Base-by-base conservation (phyloP, 2,888 invertebrate genomes). In the Callyntrura guangdongensis region DNA sequence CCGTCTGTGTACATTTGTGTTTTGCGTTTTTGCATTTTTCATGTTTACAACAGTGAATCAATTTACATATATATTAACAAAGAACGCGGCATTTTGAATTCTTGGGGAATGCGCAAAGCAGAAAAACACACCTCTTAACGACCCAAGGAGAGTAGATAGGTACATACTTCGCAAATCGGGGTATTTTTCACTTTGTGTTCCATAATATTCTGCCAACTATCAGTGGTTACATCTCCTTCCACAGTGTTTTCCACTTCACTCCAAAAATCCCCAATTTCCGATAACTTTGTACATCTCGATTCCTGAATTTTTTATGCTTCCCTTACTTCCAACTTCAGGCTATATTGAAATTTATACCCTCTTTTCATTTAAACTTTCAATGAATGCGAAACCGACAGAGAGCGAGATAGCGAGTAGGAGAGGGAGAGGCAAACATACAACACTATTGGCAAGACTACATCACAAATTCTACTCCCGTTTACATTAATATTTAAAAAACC, bases 401-500 rank as follows among this genome's bases (percentile, higher is more conserved):
- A 4, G 36, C 6, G 36, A n/a, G n/a, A n/a, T n/a, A n/a, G n/a
- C 8, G 61, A 61, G n/a, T n/a, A n/a, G n/a, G 22, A 61, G 61
- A 61, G 61, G 22, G 5, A 64, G 25, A 22, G 11, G 0, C 25
- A 27, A 12, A 17, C 45, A 22, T 25, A 22, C 9, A n/a, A 36
- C 25, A 25, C 36, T 27, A 6, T 74, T 47, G 25, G 20, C 4
- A 25, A 20, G 53, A 53, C n/a, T 20, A 36, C 36, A 22, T 45
- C 45, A n/a, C 74, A 53, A 84, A 36, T 84, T 84, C 47, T 84
- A 69, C 86, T 61, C 86, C 56, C 84, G 69, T 83, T 86, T 86
- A 17, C 74, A 86, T 74, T 56, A 86, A 86, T 86, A 36, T 59
- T 86, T 86, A 61, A 86, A n/a, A 86, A 86, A 77, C 49, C 53